Evolutionary conservation across 2,113 vertebrate genomes (phyloP), one percentile per base, ranked within the genome.

Genomic region (Tinamus guttatus): DNA sequence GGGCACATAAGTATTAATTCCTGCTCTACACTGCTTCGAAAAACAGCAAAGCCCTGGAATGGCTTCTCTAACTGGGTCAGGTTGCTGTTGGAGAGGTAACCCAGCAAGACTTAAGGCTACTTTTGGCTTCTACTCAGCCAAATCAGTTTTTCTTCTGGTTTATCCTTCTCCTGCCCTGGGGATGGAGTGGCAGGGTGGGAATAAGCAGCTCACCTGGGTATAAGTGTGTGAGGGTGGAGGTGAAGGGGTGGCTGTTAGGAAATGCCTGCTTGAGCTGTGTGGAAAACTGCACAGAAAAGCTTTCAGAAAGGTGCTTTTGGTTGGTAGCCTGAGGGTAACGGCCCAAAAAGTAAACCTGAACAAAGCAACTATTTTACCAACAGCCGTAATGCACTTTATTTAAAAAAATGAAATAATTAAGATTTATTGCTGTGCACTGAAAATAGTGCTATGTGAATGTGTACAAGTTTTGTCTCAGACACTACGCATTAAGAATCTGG

Each of bases 1-100:
- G 40, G 1, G 1, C 43, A 25, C 27, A 24, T 5, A 4, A 12
- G 30, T 13, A 13, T 11, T 63, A 9, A 0, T 30, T 51, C 19
- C n/a, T 69, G 20, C 13, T 36, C 58, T 0, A 0, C 0, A 0
- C 28, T 6, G 1, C 54, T 40, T 85, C n/a, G 83, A 36, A 24
- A 19, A 79, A 11, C 13, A 32, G 34, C 5, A 5, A 4, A 19
- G 36, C 41, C 27, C 3, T 27, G 25, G 49, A 27, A 40, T 11
- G 63, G 20, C 9, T 70, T 64, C 36, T 16, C 20, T 49, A 18
- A 11, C 25, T 28, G 40, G 32, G 32, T 21, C 17, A 8, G 30
- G 54, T 6, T 21, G 27, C 13, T 74, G 34, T 12, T 17, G 52
- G 59, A 58, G 54, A 62, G 13, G 43, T 18, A 91, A 21, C 13